Conservation (phyloP, 2,888 invertebrate species). For the Yponomeuta malinellus region DNA sequence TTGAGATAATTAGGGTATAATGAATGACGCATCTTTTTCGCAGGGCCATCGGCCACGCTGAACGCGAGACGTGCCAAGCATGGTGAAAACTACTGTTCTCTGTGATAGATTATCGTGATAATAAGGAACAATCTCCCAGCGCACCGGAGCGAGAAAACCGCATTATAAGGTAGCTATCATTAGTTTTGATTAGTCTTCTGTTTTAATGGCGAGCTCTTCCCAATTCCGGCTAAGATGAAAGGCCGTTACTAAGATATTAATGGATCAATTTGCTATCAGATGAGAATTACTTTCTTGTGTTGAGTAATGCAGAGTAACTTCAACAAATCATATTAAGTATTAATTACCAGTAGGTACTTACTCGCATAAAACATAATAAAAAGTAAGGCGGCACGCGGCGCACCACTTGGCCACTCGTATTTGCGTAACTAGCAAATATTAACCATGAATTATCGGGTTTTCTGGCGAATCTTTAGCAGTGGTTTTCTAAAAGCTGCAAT, state of each 20-base stretch:
- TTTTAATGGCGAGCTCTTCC: background rate
- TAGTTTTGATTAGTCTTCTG: background rate
- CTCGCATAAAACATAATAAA: too few relatives aligned
- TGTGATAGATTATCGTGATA: background rate
- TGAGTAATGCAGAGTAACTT: too few relatives aligned
- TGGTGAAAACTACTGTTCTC: background rate
- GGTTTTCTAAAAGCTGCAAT: too few relatives aligned
- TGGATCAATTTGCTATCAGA: too few relatives aligned
- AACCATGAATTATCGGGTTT: too few relatives aligned
- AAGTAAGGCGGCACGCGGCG: too few relatives aligned
- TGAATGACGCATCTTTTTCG: constrained; percentile 9
- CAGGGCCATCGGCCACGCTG: background rate
- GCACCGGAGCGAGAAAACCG: background rate
- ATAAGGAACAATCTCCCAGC: background rate
- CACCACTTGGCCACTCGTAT: too few relatives aligned
- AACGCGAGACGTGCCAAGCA: background rate
- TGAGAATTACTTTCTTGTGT: too few relatives aligned
- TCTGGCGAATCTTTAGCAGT: too few relatives aligned
- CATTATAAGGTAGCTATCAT: background rate
- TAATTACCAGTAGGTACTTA: too few relatives aligned
- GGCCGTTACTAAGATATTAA: background rate
- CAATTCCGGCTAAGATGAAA: background rate
- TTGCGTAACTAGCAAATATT: too few relatives aligned
- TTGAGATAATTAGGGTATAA: background rate
- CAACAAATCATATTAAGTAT: too few relatives aligned